Percentiles rank a stretch among this genome's conserved stretches.
These are phyloP conservation scores for Catocala fraxini DNA, from an alignment of 2,888 invertebrate genomes.

Conservation along the genomic window DNA sequence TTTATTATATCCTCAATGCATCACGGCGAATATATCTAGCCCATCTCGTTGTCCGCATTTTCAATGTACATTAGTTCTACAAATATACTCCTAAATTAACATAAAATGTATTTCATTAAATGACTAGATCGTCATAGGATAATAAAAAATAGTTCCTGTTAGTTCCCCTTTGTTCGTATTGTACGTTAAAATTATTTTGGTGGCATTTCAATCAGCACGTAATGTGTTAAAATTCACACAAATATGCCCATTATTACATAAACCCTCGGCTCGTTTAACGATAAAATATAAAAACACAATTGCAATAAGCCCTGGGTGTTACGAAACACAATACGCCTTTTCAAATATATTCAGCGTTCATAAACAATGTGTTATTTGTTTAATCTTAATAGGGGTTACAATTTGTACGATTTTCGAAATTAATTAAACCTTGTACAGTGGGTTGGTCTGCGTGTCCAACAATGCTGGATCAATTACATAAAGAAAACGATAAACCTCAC, in stretches of 20 bases:
- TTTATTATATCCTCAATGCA: conserved; percentile 27
- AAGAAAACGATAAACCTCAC: not conserved
- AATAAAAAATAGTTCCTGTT: not conserved
- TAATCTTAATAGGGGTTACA: conserved; percentile 17
- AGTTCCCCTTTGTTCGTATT: conserved; percentile 25
- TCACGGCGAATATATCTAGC: conserved; percentile 7
- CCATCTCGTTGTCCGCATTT: not conserved
- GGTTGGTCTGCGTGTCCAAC: not conserved
- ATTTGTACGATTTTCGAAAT: conserved; percentile 12
- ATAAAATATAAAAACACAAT: conserved; percentile 35
- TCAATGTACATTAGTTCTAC: no score
- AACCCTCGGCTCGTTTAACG: conserved; percentile 1
- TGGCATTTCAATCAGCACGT: conserved; percentile 6
- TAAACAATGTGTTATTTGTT: conserved; percentile 7
- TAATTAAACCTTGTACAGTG: not conserved
- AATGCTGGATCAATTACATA: conserved; percentile 1
- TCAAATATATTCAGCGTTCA: conserved; percentile 8
- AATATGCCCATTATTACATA: conserved; percentile 10
- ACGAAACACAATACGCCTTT: conserved; percentile 24
- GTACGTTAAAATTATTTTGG: conserved; percentile 19
- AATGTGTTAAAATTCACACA: conserved; percentile 15
- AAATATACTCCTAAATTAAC: no score
- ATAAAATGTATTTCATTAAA: no score
- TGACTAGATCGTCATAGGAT: not conserved
- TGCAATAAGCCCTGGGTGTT: conserved; percentile 21